phyloP scores from a whole-genome alignment of 2,797 vertebrate species.

The Pseudomugil tenellus region DNA sequence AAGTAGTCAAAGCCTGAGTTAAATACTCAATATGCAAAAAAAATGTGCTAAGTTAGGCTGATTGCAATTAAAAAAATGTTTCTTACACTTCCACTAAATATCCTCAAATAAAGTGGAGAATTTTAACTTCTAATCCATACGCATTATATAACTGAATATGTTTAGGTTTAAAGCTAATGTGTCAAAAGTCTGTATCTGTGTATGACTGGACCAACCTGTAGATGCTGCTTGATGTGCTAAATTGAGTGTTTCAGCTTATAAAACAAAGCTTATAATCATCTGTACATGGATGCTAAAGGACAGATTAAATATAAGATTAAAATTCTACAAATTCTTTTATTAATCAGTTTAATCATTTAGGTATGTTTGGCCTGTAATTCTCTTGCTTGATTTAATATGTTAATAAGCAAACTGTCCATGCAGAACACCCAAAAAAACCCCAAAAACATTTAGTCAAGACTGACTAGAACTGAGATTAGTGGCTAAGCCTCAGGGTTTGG shows the following conservation, averaged over 20 bases:
- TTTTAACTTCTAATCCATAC: too few relatives aligned
- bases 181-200: not conserved
- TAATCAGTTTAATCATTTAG: not conserved
- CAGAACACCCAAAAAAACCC: not conserved
- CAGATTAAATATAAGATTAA: not conserved
- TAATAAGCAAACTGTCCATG: not conserved
- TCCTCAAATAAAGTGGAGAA: too few relatives aligned
- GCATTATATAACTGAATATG: too few relatives aligned
- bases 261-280: too few relatives aligned
- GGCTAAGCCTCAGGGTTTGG: slow-evolving; percentile 15
- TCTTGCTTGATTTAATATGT: not conserved
- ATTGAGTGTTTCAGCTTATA: too few relatives aligned
- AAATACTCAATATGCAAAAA: too few relatives aligned
- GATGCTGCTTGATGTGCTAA: not conserved
- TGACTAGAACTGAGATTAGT: not conserved
- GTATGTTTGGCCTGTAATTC: slow-evolving; percentile 1
- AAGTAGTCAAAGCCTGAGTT: too few relatives aligned
- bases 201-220: not conserved
- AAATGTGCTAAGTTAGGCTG: too few relatives aligned
- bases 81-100: too few relatives aligned
- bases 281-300: not conserved
- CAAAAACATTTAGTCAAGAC: slow-evolving; percentile 16
- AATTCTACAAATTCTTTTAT: not conserved
- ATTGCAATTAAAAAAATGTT: too few relatives aligned
- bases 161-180: too few relatives aligned